A percentile compares a stretch with the other conserved stretches of the same genome.
phyloP scores from a whole-genome alignment of 2,113 vertebrate genomes.

The Hymenochirus boettgeri region DNA sequence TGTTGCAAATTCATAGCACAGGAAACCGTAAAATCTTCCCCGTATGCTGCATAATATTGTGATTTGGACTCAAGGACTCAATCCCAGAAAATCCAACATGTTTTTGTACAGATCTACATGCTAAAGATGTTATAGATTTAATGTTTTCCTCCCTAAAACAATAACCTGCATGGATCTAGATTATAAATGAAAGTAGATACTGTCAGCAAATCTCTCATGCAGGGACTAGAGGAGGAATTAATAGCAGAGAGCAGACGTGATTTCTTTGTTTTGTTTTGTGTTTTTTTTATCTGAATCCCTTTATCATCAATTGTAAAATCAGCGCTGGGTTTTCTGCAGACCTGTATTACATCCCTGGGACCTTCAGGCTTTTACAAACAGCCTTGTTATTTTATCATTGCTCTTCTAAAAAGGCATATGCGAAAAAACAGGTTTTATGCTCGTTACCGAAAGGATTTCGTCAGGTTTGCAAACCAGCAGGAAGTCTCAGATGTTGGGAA shows the following conservation, averaged over 20 bases:
- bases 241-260: conserved; percentile 33
- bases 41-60: too few species aligned
- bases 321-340: conserved; percentile 27
- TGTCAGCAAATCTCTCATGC: conserved; percentile 39
- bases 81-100: background rate
- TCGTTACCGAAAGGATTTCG: background rate
- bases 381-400: conserved; percentile 36
- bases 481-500: background rate
- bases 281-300: conserved; percentile 29
- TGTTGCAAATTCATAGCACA: too few species aligned
- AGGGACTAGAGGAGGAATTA: conserved; percentile 32
- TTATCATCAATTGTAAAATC: conserved; percentile 40
- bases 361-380: conserved; percentile 30
- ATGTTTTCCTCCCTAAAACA: conserved; percentile 13
- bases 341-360: conserved; percentile 34
- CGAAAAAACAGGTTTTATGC: conserved; percentile 1
- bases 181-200: conserved; percentile 36
- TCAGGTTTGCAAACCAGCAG: background rate
- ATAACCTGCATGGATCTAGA: conserved; percentile 33
- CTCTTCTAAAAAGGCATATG: conserved; percentile 11
- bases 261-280: too few species aligned
- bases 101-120: conserved; percentile 23
- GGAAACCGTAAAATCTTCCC: too few species aligned
- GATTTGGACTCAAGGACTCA: too few species aligned
- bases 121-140: conserved; percentile 21